Conservation (phyloP, 1,140 invertebrate species). For the Atopsyche davidsoni region DNA sequence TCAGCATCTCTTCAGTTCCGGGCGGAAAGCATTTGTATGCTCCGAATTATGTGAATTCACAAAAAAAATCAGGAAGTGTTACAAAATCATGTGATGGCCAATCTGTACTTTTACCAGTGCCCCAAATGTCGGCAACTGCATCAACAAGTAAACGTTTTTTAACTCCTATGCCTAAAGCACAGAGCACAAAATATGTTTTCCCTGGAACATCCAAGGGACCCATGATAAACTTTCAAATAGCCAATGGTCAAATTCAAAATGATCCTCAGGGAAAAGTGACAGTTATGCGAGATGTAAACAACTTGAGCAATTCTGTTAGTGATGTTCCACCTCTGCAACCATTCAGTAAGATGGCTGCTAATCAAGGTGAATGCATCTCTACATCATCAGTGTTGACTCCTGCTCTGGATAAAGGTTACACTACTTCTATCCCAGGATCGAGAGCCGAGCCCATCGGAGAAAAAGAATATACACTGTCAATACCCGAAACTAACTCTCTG, state of each 20-base stretch:
- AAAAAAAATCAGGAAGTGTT: conserved; percentile 37
- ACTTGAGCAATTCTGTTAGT: conserved; percentile 30
- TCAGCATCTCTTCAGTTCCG: conserved; percentile 38
- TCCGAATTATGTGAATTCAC: conserved; percentile 35
- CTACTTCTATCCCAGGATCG: conserved; percentile 42
- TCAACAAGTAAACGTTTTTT: conserved; percentile 41
- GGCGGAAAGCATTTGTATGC: conserved; percentile 41
- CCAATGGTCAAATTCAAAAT: conserved; percentile 48
- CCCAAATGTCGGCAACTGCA: conserved; percentile 35
- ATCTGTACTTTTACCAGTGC: conserved; percentile 41
- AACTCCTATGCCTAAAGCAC: conserved; percentile 43
- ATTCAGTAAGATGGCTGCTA: conserved; percentile 32
- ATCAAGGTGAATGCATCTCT: too few species aligned
- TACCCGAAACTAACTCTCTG: conserved; percentile 47
- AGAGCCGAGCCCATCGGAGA: conserved; percentile 45
- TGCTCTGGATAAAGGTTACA: conserved; percentile 36
- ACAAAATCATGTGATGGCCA: conserved; percentile 40
- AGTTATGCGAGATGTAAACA: conserved; percentile 41
- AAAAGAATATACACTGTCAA: conserved; percentile 45
- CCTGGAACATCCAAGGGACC: conserved; percentile 46
- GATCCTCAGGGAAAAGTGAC: conserved; percentile 47
- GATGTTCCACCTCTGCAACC: conserved; percentile 44
- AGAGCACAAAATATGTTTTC: conserved; percentile 44
- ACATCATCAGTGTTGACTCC: neutral
- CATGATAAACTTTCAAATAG: conserved; percentile 47